Base-by-base conservation (phyloP, 2,113 vertebrate genomes). In the Sterna hirundo region DNA sequence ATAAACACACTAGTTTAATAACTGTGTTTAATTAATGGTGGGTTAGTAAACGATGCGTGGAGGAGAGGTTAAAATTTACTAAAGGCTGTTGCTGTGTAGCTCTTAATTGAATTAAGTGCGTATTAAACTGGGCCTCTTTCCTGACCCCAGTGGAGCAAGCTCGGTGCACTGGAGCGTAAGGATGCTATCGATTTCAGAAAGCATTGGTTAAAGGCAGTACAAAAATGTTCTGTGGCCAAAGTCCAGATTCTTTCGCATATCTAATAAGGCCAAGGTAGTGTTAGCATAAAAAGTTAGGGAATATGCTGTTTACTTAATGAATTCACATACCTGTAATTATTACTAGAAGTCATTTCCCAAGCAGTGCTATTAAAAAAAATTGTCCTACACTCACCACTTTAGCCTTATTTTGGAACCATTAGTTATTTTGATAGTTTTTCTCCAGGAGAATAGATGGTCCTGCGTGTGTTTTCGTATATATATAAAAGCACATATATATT, bases 31-130 rank as follows among this genome's bases (percentile, higher is more conserved):
- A 89, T 95, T 96, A 93, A 93, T 93, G 87, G 42, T 2, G 3
- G 82, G 84, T 82, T 91, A 90, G 89, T 91, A 97, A 96, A 88
- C 0, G 29, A 77, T 91, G 89, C 15, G 0, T 90, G 62, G 75
- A 95, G 66, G 84, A 92, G 80, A 94, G 82, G 89, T 95, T 95
- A 94, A 88, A 90, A 96, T 90, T 86, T 93, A 95, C 84, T 91
- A 70, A 83, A 77, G 78, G 79, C 78, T 64, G 70, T 90, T 36
- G 23, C 82, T 58, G 16, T 85, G 81, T 69, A 86, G 75, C 51
- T 95, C 60, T 90, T 97, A 94, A 97, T 93, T 96, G 71, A 97
- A 95, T 97, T 97, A 94, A 93, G 38, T 55, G 55, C 9, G 2
- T 77, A 58, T 93, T 94, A 95, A 74, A 58, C 64, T 34, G 75